A percentile compares a stretch with the other conserved stretches of the same genome.
phyloP scores from a whole-genome alignment of 2,797 vertebrate species.

The Hyperoplus immaculatus region DNA sequence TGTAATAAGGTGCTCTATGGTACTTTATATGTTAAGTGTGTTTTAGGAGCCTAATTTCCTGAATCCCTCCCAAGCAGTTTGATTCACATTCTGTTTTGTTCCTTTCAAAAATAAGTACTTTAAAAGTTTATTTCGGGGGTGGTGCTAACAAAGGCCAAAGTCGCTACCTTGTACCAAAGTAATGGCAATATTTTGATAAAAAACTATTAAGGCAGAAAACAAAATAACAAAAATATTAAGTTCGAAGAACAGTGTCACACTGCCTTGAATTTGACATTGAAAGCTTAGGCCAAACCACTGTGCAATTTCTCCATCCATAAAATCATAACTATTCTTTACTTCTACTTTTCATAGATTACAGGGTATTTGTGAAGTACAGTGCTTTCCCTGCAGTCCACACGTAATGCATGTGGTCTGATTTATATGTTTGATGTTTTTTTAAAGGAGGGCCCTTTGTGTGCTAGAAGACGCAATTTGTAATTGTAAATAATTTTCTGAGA shows the following conservation, averaged over 20 bases:
- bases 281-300: constrained; percentile 75
- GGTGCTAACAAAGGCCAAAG: constrained; percentile 73
- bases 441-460: constrained; percentile 32
- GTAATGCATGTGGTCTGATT: constrained; percentile 40
- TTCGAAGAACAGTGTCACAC: constrained; percentile 62
- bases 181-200: constrained; percentile 65
- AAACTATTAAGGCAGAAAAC: constrained; percentile 78
- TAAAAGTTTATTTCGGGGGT: constrained; percentile 63
- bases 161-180: constrained; percentile 75
- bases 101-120: constrained; percentile 74
- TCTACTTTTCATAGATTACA: constrained; percentile 57
- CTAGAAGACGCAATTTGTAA: constrained; percentile 47
- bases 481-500: constrained; percentile 36
- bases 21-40: constrained; percentile 72
- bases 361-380: constrained; percentile 51
- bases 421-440: neutral
- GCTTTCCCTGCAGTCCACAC: constrained; percentile 57
- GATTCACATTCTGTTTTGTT: constrained; percentile 81
- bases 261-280: constrained; percentile 66
- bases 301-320: constrained; percentile 68
- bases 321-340: constrained; percentile 55
- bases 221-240: constrained; percentile 67
- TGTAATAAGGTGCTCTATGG: constrained; percentile 86
- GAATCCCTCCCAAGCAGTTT: constrained; percentile 69
- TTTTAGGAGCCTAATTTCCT: constrained; percentile 79